Percentiles rank a stretch among this genome's conserved stretches.
Evolutionary conservation across 1,140 invertebrate species (phyloP).

Genomic region (Drosophila pseudoananassae): DNA sequence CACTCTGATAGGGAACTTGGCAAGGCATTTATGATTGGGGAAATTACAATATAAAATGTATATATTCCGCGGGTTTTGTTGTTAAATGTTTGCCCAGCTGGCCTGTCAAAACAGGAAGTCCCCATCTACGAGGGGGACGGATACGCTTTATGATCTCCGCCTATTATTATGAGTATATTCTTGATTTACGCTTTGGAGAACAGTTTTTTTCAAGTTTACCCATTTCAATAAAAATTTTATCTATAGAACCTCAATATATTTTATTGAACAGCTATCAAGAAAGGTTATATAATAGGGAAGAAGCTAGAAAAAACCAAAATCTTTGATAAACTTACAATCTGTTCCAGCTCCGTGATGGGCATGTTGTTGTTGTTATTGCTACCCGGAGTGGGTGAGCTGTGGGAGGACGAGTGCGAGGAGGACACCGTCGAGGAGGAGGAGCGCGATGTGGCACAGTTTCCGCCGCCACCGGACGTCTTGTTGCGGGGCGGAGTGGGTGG

Average conservation of each 20-base stretch:
- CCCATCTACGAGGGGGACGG: not conserved
- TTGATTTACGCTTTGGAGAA: not conserved
- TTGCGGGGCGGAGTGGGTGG: slow-evolving; percentile 85
- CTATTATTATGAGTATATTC: not conserved
- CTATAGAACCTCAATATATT: too few species aligned
- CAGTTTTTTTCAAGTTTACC: too few species aligned
- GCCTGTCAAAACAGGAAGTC: slow-evolving; percentile 47
- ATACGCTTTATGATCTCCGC: slow-evolving; percentile 4
- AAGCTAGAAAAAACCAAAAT: not conserved
- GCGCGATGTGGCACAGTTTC: slow-evolving; percentile 75
- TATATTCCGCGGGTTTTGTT: slow-evolving; percentile 1
- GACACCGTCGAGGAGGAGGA: slow-evolving; percentile 85
- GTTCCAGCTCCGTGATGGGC: slow-evolving; percentile 87
- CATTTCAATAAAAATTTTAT: too few species aligned
- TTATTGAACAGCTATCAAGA: not conserved
- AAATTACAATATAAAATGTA: slow-evolving; percentile 9
- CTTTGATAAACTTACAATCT: slow-evolving; percentile 86
- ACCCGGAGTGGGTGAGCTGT: slow-evolving; percentile 76
- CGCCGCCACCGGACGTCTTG: slow-evolving; percentile 65
- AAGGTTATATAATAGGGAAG: not conserved
- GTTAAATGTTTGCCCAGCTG: slow-evolving; percentile 67
- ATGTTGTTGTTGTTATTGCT: slow-evolving; percentile 83
- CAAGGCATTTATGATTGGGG: slow-evolving; percentile 20
- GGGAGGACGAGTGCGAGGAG: slow-evolving; percentile 73
- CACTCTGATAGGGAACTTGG: slow-evolving; percentile 25